Evolutionary conservation across 2,888 invertebrate genomes (phyloP).

Genomic region (Heliconius sara): DNA sequence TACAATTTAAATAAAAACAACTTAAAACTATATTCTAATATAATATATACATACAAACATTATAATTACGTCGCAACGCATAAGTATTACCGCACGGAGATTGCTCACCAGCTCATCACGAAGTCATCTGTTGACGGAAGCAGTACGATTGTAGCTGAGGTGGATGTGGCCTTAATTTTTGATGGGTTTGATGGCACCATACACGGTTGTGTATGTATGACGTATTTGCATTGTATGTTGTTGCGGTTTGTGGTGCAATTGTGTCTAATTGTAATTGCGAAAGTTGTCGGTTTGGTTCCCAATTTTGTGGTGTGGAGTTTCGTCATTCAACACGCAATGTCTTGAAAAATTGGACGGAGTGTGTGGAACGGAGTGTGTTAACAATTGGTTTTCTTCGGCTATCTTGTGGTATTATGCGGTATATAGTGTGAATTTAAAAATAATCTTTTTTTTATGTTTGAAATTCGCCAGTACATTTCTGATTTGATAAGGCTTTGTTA

Average conservation of each 20-base stretch:
- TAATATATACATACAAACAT: not conserved
- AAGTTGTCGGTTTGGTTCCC: not conserved
- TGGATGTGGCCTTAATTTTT: constrained; percentile 43
- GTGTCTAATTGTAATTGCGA: not conserved
- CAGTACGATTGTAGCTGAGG: constrained; percentile 44
- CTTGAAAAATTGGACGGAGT: not conserved
- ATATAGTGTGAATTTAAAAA: too few species aligned
- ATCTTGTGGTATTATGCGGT: too few species aligned
- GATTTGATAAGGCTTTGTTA: too few species aligned
- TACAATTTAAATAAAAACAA: not conserved
- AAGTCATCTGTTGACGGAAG: constrained; percentile 52
- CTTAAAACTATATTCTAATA: not conserved
- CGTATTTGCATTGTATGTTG: not conserved
- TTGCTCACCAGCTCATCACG: constrained; percentile 47
- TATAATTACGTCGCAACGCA: not conserved
- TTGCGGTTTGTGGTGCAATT: not conserved
- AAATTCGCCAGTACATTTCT: too few species aligned
- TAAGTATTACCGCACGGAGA: constrained; percentile 47
- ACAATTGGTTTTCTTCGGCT: not conserved
- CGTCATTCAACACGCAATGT: not conserved
- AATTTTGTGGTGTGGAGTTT: not conserved
- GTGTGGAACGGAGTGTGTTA: not conserved
- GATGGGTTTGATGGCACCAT: constrained; percentile 6
- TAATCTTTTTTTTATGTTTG: too few species aligned
- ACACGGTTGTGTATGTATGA: not conserved